Evolutionary conservation across 2,113 vertebrate genomes (phyloP), one percentile per base, ranked within the genome.

Genomic region (Perognathus longimembris): DNA sequence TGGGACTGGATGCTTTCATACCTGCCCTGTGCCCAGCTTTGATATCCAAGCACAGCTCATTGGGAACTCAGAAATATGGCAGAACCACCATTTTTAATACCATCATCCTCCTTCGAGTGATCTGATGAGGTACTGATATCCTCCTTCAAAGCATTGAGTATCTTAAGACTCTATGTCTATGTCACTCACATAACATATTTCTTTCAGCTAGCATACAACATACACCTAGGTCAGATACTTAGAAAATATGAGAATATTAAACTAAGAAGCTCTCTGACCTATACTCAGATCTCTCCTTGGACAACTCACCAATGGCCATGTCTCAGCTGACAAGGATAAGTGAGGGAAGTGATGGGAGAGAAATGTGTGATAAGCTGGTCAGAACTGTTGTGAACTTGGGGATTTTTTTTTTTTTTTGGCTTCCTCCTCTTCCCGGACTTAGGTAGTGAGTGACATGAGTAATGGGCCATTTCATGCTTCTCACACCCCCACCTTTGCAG

Each of bases 401-500:
- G 73, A 50, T 63, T 67, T 85, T 78, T 20, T 28, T 42, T 2
- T 64, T 7, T 74, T 85, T 84, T 10, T 80, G 67, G 45, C 86
- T 88, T 74, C 69, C 12, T 81, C 80, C 12, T 81, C 76, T 92
- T 73, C 22, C 34, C 69, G 77, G 76, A 18, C 61, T 76, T 64
- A 42, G 22, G 54, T 59, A 67, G 42, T 69, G 69, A 91, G 14
- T 82, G 94, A 78, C 86, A 40, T 61, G 92, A 96, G 83, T 32
- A 85, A 82, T 3, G 1, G 75, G 7, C n/a, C 26, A 76, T 50
- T n/a, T 69, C 30, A 21, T 26, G 50, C 76, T 91, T 94, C 90
- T 75, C 86, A 73, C 85, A 92, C 64, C 81, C 73, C 81, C 73
- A 78, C 78, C 84, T 74, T n/a, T 6, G 38, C 22, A 20, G 26